A percentile compares a stretch with the other conserved stretches of the same genome.
phyloP scores from a whole-genome alignment of 2,888 invertebrate genomes.

The Lampropteryx suffumata region DNA sequence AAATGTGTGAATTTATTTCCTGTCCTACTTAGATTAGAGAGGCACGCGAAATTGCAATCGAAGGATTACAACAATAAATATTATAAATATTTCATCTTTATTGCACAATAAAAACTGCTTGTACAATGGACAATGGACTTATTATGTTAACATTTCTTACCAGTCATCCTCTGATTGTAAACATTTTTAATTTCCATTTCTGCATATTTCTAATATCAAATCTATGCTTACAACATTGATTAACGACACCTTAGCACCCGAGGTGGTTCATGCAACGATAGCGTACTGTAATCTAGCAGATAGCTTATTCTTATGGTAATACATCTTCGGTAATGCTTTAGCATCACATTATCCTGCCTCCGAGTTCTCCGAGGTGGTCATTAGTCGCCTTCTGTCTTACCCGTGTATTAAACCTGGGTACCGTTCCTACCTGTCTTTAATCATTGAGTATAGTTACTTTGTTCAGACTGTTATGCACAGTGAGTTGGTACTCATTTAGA shows the following conservation, averaged over 20 bases:
- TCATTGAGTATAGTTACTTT: constrained; percentile 17
- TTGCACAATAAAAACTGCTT: too few species aligned
- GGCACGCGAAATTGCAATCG: too few species aligned
- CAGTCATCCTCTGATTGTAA: too few species aligned
- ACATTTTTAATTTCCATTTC: too few species aligned
- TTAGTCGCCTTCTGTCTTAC: constrained; percentile 27
- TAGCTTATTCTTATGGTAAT: constrained; percentile 23
- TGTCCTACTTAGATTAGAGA: too few species aligned
- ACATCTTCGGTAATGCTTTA: constrained; percentile 9
- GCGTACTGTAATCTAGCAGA: constrained; percentile 18
- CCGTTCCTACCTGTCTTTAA: constrained; percentile 25
- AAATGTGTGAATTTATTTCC: too few species aligned
- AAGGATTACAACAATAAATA: too few species aligned
- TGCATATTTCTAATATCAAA: neutral
- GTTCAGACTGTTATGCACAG: neutral
- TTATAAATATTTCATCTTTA: too few species aligned
- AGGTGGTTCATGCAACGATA: constrained; percentile 15
- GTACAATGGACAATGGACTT: too few species aligned
- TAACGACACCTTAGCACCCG: constrained; percentile 18
- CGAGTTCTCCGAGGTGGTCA: constrained; percentile 15
- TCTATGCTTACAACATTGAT: constrained; percentile 10
- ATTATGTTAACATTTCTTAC: too few species aligned
- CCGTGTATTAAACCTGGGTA: constrained; percentile 15
- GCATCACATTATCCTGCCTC: constrained; percentile 21
- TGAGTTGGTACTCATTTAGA: neutral